Evolutionary conservation across 2,888 invertebrate genomes (phyloP).

Genomic region (Ophion obscuratus): DNA sequence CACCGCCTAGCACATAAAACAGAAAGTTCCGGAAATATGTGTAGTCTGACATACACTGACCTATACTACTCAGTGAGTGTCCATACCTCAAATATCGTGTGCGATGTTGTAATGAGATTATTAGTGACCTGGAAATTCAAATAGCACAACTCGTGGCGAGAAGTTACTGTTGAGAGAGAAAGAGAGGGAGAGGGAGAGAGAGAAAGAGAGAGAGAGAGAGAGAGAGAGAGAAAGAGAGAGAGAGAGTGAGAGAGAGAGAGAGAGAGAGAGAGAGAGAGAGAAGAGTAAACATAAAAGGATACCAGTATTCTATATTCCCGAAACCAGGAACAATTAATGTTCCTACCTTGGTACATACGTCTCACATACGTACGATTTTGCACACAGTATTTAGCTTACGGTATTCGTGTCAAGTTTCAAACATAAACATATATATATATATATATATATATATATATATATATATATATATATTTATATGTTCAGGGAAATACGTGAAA

Average conservation of each 20-base stretch:
- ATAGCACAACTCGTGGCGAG: background rate
- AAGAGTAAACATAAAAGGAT: conserved; percentile 14
- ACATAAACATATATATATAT: background rate
- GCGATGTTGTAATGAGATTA: background rate
- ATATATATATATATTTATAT: background rate
- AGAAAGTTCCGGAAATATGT: background rate
- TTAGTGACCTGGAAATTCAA: background rate
- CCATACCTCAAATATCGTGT: background rate
- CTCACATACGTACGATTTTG: background rate
- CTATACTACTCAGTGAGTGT: background rate
- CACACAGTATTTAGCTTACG: background rate
- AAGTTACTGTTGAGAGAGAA: background rate
- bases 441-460: conserved; percentile 9
- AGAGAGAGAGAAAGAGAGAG: background rate
- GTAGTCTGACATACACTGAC: background rate
- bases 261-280: background rate
- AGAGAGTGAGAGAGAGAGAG: background rate
- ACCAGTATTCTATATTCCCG: conserved; percentile 20
- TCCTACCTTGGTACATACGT: conserved; percentile 33
- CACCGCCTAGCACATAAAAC: background rate
- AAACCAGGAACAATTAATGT: conserved; percentile 71
- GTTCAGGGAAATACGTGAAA: conserved; percentile 46
- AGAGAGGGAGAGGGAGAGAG: background rate
- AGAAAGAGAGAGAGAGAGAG: too few relatives aligned
- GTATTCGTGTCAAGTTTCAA: background rate